A percentile compares a stretch with the other conserved stretches of the same genome.
Conservation (phyloP, 1,140 invertebrate genomes). For the Leptinotarsa undecemlineata region DNA sequence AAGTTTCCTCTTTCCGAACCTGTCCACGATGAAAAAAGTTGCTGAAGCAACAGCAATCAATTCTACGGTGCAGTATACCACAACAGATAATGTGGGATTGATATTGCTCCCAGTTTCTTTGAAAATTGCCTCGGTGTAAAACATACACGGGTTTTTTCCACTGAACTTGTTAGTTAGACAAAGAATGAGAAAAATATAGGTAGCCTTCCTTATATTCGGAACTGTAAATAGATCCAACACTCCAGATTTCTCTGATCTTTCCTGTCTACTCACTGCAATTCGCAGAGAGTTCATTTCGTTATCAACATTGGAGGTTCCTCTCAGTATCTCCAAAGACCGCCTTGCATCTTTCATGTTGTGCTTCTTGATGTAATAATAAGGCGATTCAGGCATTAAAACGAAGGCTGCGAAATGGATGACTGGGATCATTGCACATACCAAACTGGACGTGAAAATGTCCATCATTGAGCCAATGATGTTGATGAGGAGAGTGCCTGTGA, state of each 20-base stretch:
- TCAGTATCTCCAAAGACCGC: conserved; percentile 74
- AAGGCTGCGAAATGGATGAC: conserved; percentile 55
- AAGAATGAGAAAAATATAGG: conserved; percentile 60
- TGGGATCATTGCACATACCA: conserved; percentile 60
- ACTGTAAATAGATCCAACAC: conserved; percentile 59
- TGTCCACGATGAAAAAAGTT: conserved; percentile 71
- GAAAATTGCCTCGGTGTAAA: conserved; percentile 66
- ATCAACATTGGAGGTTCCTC: conserved; percentile 77
- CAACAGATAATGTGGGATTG: conserved; percentile 55
- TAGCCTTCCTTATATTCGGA: conserved; percentile 56
- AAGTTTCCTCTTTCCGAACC: conserved; percentile 70
- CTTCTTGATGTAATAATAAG: conserved; percentile 83
- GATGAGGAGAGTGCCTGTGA: conserved; percentile 69
- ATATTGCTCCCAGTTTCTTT: conserved; percentile 56
- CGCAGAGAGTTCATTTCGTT: conserved; percentile 79
- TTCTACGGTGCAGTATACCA: conserved; percentile 64
- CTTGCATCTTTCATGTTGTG: conserved; percentile 71
- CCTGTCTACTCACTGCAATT: conserved; percentile 49
- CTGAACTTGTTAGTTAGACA: conserved; percentile 68
- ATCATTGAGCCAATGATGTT: conserved; percentile 68
- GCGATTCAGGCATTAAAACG: conserved; percentile 84
- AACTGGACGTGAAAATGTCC: conserved; percentile 58
- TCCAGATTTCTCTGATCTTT: conserved; percentile 42
- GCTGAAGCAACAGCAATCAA: conserved; percentile 71
- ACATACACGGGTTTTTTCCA: conserved; percentile 68